Evolutionary conservation across 2,888 invertebrate genomes (phyloP).

Genomic region (Erebia palarica): DNA sequence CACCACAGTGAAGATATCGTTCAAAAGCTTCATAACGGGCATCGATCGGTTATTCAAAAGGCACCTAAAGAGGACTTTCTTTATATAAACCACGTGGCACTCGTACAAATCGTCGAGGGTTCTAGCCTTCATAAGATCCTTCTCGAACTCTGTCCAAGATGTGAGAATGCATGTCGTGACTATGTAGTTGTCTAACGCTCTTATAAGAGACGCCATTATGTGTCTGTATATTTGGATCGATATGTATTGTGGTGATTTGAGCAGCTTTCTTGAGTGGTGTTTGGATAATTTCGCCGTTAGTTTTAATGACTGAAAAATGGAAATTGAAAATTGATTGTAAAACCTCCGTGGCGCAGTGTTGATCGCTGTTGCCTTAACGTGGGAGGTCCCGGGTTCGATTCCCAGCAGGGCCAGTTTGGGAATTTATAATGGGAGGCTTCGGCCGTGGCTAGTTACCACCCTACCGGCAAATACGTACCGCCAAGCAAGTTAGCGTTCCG

Average conservation of each 20-base stretch:
- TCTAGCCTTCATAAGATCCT: conserved; percentile 84
- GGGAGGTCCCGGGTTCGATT: too few species aligned
- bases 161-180: conserved; percentile 88
- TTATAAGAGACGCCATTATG: conserved; percentile 88
- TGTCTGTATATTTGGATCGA: conserved; percentile 88
- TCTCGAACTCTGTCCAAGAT: conserved; percentile 89
- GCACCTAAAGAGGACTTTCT: conserved; percentile 88
- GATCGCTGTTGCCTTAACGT: too few species aligned
- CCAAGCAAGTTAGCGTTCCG: too few species aligned
- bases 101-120: conserved; percentile 88
- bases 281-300: conserved; percentile 77
- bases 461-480: too few species aligned
- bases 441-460: too few species aligned
- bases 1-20: conserved; percentile 87
- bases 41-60: conserved; percentile 87
- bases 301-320: conserved; percentile 81
- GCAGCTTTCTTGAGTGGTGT: conserved; percentile 71
- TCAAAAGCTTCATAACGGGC: conserved; percentile 86
- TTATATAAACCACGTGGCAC: conserved; percentile 88
- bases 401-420: too few species aligned
- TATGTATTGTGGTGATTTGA: conserved; percentile 86
- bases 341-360: too few species aligned
- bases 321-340: background rate
- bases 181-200: conserved; percentile 89
- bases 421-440: too few species aligned